Evolutionary conservation across 2,113 vertebrate genomes (phyloP).

Genomic region (Phodopus roborovskii): DNA sequence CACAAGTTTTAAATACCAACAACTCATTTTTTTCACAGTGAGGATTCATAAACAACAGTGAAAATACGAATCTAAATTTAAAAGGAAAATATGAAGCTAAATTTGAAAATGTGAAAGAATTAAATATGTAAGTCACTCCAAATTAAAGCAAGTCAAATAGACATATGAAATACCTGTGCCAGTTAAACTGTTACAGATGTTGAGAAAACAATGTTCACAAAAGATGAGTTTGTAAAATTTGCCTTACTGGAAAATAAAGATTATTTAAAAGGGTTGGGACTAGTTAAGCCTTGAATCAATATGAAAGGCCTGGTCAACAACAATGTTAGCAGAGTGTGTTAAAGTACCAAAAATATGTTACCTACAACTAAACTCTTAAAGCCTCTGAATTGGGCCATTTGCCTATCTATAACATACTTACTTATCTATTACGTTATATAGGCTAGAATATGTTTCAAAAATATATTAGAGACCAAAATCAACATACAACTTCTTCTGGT

Average conservation of each 20-base stretch:
- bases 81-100: background rate
- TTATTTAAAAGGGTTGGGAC: background rate
- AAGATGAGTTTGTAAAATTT: background rate
- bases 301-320: background rate
- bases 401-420: background rate
- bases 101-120: background rate
- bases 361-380: background rate
- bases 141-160: background rate
- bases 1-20: background rate
- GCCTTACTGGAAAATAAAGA: background rate
- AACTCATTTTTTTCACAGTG: background rate
- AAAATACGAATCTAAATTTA: background rate
- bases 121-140: background rate
- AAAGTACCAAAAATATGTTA: no score
- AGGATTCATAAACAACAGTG: background rate
- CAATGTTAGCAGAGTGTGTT: background rate
- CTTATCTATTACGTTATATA: background rate
- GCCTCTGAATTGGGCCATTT: rapidly evolving
- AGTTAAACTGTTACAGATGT: background rate
- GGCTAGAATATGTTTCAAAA: background rate
- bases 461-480: background rate
- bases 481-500: background rate
- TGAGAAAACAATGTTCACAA: background rate
- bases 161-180: background rate
- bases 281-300: background rate